Base-by-base conservation (phyloP, 2,888 invertebrate species). In the Drosophila hamatofila region DNA sequence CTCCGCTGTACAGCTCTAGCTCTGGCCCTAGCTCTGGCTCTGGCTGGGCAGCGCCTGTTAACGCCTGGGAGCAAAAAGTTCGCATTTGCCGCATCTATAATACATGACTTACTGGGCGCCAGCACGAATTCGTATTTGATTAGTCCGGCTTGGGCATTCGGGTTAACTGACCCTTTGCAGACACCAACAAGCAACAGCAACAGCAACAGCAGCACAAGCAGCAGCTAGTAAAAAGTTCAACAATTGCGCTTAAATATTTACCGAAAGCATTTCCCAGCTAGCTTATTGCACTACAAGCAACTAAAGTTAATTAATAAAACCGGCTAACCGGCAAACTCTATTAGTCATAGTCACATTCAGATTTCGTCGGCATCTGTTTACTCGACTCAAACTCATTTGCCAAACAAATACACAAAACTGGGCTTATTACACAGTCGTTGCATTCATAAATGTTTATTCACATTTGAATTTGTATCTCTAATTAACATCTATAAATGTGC, bases 71-170 rank as follows among this genome's bases (percentile, higher is more conserved):
- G 75, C 46, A 73, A 57, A 80, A 78, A 85, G 72, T 88, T 85
- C 88, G 86, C 86, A 88, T 75, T 85, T 42, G 61, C 65, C 80
- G 64, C 83, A 88, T 83, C 71, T 64, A 88, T 85, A 85, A 83
- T 83, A 68, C 59, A 83, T 85, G 80, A 64, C 58, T 46, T 44
- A 66, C 67, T 62, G 74, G 69, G 27, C 75, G 79, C 49, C 70
- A 37, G 55, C 63, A 61, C 52, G 59, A 75, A 54, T 58, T 59
- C 64, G 39, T 70, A 74, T 79, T 73, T 88, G 85, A 76, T 74
- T 87, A 67, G 72, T 54, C 55, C 65, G 48, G 27, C 23, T 54
- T 18, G 56, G 46, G 66, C 37, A 11, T 64, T 64, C 56, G 86
- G 70, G 86, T 83, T 84, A 85, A 83, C 78, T 88, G 84, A 85